A percentile compares a stretch with the other conserved stretches of the same genome.
phyloP scores from a whole-genome alignment of 1,140 invertebrate genomes.

The Lepidurus arcticus region DNA sequence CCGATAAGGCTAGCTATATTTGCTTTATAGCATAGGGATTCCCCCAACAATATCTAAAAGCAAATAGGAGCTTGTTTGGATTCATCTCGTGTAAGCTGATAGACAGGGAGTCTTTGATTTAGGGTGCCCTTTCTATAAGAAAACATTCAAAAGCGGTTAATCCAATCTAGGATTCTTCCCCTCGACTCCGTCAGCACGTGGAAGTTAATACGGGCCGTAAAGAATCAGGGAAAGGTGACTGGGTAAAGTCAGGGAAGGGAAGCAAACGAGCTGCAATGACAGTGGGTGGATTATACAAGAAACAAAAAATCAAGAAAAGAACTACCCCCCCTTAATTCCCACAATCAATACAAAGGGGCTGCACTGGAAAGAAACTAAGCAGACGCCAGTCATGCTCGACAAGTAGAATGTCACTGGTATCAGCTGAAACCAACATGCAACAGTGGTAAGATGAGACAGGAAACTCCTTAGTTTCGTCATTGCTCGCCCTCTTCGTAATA shows the following conservation, averaged over 20 bases:
- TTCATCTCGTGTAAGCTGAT: neutral
- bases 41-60: neutral
- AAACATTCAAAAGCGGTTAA: slow-evolving; percentile 9
- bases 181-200: neutral
- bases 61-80: neutral
- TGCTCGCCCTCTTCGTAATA: neutral
- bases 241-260: neutral
- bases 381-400: neutral
- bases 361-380: neutral
- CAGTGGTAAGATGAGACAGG: too few relatives aligned
- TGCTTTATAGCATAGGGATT: too few relatives aligned
- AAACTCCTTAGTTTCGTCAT: neutral
- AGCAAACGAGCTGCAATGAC: neutral
- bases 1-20: too few relatives aligned
- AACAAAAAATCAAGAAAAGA: neutral
- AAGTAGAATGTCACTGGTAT: too few relatives aligned
- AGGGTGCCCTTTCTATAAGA: neutral
- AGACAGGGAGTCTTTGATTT: neutral
- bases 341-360: neutral
- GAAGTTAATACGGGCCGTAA: neutral
- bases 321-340: neutral
- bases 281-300: neutral
- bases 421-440: too few relatives aligned
- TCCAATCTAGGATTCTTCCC: slow-evolving; percentile 15
- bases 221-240: neutral